Base-by-base conservation (phyloP, 2,888 invertebrate genomes). In the Plebejus argus region DNA sequence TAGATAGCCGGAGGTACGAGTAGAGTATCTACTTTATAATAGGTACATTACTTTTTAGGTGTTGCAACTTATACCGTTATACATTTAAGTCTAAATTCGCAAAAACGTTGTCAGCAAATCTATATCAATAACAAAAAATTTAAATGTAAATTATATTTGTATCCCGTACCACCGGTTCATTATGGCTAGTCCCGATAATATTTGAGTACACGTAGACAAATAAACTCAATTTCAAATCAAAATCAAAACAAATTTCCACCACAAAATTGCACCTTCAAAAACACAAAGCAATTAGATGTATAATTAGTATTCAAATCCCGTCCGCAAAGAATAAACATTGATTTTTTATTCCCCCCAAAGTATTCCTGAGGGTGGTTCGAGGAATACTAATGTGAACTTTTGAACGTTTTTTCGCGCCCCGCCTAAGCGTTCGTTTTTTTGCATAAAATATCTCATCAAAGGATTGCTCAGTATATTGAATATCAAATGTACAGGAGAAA, bases 371-470 rank as follows among this genome's bases (percentile, higher is more conserved):
- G 80, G 85, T 84, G 88, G 89, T 89, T 86, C 87, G 85, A 86
- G 86, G 93, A 90, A 94, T 93, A 93, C 93, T 93, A 94, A 93
- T 94, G 93, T 90, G 91, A 89, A 93, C 91, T 92, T 92, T 91
- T 90, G 91, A 92, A 88, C 92, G 92, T 87, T 92, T 93, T 92
- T 91, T 92, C 91, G 90, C 93, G 90, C 92, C 91, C 90, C 87
- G 90, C 87, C 91, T 91, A 92, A 90, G 89, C 85, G 81, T 87
- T 88, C 94, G 93, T 94, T 93, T 94, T 74, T 94, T 93, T 93
- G 93, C 94, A 94, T 94, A 94, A 94, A 93, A 93, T 93, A 94
- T 94, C 93, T 93, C 94, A 94, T 94, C 94, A 94, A 93, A 94
- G 93, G 94, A 93, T 93, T 93, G 93, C 92, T 82, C 86, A 90